A percentile compares a stretch with the other conserved stretches of the same genome.
phyloP scores from a whole-genome alignment of 35 echinoderm and acorn worm species.

The Ophioderma brevispina region DNA sequence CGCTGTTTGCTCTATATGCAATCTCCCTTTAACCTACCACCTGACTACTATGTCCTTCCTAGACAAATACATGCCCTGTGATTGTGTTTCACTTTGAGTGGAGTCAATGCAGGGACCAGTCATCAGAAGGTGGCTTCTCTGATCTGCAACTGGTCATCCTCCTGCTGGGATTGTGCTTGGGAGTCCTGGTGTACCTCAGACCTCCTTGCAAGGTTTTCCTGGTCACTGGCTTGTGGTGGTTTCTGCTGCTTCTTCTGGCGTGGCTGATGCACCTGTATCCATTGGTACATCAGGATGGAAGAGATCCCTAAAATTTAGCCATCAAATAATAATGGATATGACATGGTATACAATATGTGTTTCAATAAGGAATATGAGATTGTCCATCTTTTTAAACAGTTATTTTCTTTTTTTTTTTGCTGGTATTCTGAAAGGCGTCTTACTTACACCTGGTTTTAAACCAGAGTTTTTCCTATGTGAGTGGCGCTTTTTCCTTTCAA shows the following conservation, averaged over 20 bases:
- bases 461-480: no score
- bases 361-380: no score
- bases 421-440: no score
- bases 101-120: constrained; percentile 42
- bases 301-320: not conserved
- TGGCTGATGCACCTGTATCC: not conserved
- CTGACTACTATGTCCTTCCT: not conserved
- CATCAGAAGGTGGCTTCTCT: constrained; percentile 10
- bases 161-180: not conserved
- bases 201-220: not conserved
- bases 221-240: not conserved
- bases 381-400: no score
- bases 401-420: no score
- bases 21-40: not conserved
- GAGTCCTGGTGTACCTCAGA: not conserved
- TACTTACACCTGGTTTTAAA: no score
- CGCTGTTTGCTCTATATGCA: no score
- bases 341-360: no score
- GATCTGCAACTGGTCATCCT: not conserved
- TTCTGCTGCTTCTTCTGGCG: not conserved
- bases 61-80: not conserved
- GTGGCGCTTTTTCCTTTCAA: no score
- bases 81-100: constrained; percentile 51
- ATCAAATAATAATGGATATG: no score
- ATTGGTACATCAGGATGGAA: not conserved